These are phyloP conservation scores for Eidolon dupreanum DNA, from an alignment of 2,797 vertebrate species.

Conservation along the genomic window DNA sequence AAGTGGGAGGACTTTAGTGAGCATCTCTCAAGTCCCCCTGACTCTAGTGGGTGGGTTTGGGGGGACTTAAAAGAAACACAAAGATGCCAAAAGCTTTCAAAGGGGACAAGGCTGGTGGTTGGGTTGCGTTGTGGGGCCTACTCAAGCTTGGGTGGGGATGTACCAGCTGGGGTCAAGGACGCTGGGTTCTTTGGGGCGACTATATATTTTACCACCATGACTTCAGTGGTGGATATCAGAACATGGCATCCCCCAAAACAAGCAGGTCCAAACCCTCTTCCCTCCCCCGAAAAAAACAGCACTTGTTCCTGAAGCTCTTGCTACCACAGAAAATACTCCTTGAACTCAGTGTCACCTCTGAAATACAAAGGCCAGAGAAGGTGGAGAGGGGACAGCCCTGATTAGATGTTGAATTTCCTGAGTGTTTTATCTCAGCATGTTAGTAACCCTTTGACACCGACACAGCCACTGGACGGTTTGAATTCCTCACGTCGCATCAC, in stretches of 20 bases:
- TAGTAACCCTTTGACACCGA: not conserved
- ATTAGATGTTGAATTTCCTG: not conserved
- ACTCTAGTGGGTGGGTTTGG: not conserved
- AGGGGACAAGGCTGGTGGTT: not conserved
- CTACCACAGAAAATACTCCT: not conserved
- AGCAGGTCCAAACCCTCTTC: not conserved
- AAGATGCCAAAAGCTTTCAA: not conserved
- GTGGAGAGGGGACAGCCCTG: not conserved
- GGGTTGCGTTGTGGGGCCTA: fast-evolving
- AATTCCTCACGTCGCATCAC: not conserved
- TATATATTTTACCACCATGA: not conserved
- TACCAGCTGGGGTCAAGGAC: not conserved
- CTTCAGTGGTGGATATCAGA: not conserved
- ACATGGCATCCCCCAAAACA: not conserved
- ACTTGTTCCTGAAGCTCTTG: not conserved
- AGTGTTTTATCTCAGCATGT: not conserved
- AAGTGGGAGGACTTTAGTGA: fast-evolving
- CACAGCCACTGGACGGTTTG: not conserved
- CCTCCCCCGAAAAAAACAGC: not conserved
- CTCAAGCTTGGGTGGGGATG: too few species aligned
- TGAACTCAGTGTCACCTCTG: not conserved
- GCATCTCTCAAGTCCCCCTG: not conserved
- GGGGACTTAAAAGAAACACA: not conserved
- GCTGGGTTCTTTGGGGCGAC: not conserved
- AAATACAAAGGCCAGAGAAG: not conserved